Evolutionary conservation across 53 echinoderm and acorn worm species (phyloP), one percentile per base, ranked within the genome.

Genomic region (Astropecten irregularis): DNA sequence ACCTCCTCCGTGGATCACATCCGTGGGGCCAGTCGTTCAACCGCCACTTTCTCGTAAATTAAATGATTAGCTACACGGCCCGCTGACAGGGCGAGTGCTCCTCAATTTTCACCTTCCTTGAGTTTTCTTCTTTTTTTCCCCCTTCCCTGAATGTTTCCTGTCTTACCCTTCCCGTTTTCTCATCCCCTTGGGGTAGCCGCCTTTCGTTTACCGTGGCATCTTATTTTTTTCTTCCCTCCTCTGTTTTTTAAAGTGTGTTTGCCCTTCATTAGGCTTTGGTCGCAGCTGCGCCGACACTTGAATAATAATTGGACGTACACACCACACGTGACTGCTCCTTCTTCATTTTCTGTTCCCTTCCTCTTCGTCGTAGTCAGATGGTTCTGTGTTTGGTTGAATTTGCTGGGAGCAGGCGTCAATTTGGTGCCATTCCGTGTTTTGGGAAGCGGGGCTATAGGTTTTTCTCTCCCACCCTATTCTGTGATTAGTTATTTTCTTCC

Each of bases 41-140:
- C 77, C 60, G 44, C 76, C 60, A 40, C 46, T 9, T 40, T 13
- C 59, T 44, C 76, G 46, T 36, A 77, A 77, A 77, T 77, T 77
- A 55, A 77, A 77, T 77, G 77, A 77, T 77, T 77, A 77, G 32
- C 42, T 42, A 31, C 39, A 15, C 61, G 18, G 50, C 15, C 31
- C 61, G n/a, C 26, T 60, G 39, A 6, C 61, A 77, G 46, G 60
- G 44, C 60, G 38, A 22, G 77, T 25, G 32, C 77, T 77, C 27
- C 25, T 59, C 55, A 77, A 77, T 77, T 77, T 77, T 61, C 77
- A 61, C 42, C 77, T 44, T n/a, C n/a, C n/a, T n/a, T n/a, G n/a
- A n/a, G n/a, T n/a, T 39, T 38, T 27, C 54, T 50, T 22, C 27
- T 20, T 25, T 22, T 11, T 20, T 60, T 77, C 39, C 55, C 55